phyloP scores from a whole-genome alignment of 2,888 invertebrate genomes.

The Nematopogon swammerdamellus region DNA sequence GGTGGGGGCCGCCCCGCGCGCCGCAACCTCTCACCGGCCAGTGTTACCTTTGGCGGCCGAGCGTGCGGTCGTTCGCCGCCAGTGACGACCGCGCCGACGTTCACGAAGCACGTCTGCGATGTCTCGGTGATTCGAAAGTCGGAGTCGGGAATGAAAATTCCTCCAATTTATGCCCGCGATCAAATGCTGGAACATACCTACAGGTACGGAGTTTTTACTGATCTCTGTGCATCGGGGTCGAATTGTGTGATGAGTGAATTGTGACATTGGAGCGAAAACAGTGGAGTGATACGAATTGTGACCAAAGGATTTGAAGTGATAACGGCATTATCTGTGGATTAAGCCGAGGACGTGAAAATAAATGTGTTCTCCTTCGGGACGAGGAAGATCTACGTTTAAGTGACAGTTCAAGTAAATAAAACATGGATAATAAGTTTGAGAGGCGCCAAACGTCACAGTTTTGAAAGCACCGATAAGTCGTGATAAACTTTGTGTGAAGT shows the following conservation, averaged over 20 bases:
- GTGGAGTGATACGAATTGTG: constrained; percentile 31
- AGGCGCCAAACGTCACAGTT: neutral
- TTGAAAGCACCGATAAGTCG: neutral
- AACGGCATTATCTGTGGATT: constrained; percentile 5
- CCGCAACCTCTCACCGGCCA: constrained; percentile 39
- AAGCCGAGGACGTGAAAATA: neutral
- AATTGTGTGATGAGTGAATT: constrained; percentile 34
- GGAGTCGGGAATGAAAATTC: constrained; percentile 48
- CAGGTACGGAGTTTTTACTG: constrained; percentile 41
- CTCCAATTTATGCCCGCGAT: constrained; percentile 53
- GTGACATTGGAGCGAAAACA: constrained; percentile 37
- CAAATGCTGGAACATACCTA: constrained; percentile 69
- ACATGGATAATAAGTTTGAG: constrained; percentile 7
- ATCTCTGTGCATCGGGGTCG: constrained; percentile 44
- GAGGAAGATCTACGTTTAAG: constrained; percentile 20
- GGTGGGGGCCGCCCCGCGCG: constrained; percentile 23
- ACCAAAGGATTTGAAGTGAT: constrained; percentile 38
- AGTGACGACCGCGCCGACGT: constrained; percentile 53
- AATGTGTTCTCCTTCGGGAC: neutral
- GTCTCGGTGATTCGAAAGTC: constrained; percentile 51
- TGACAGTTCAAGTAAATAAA: constrained; percentile 28
- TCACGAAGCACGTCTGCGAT: constrained; percentile 55
- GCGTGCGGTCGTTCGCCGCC: constrained; percentile 48
- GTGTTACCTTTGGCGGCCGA: constrained; percentile 62
- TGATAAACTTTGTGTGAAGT: neutral